Conservation (phyloP, 1,140 invertebrate species). For the Drosophila melanica region DNA sequence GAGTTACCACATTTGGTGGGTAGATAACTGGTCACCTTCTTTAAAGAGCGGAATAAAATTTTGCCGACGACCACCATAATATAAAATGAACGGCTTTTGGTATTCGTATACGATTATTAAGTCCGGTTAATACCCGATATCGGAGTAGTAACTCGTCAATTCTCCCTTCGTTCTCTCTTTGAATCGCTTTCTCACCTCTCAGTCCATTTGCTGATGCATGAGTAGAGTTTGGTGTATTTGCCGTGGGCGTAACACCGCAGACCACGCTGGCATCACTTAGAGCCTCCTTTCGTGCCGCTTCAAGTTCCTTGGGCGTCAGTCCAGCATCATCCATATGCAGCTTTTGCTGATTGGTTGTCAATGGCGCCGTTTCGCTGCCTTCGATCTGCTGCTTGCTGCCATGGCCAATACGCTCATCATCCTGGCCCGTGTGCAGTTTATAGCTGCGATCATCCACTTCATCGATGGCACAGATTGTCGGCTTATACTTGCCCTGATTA, state of each 20-base stretch:
- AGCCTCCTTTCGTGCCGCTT: conserved; percentile 66
- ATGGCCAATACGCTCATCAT: conserved; percentile 53
- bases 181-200: conserved; percentile 59
- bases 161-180: background rate
- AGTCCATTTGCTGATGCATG: conserved; percentile 74
- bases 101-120: too few species aligned
- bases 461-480: conserved; percentile 76
- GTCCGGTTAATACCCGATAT: too few species aligned
- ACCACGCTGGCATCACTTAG: conserved; percentile 33
- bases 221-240: conserved; percentile 67
- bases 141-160: too few species aligned
- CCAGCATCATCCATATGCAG: conserved; percentile 72
- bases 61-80: too few species aligned
- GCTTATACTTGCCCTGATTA: conserved; percentile 80
- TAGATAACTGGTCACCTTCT: too few species aligned
- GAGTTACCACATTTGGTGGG: too few species aligned
- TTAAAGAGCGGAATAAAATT: too few species aligned
- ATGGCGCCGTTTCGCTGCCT: conserved; percentile 77
- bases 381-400: conserved; percentile 70
- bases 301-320: conserved; percentile 70
- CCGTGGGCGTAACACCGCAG: conserved; percentile 58
- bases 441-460: conserved; percentile 80
- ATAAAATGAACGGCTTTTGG: too few species aligned
- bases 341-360: conserved; percentile 80
- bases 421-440: conserved; percentile 63